Evolutionary conservation across 2,888 invertebrate genomes (phyloP).

Genomic region (Harpagoxenus sublaevis): DNA sequence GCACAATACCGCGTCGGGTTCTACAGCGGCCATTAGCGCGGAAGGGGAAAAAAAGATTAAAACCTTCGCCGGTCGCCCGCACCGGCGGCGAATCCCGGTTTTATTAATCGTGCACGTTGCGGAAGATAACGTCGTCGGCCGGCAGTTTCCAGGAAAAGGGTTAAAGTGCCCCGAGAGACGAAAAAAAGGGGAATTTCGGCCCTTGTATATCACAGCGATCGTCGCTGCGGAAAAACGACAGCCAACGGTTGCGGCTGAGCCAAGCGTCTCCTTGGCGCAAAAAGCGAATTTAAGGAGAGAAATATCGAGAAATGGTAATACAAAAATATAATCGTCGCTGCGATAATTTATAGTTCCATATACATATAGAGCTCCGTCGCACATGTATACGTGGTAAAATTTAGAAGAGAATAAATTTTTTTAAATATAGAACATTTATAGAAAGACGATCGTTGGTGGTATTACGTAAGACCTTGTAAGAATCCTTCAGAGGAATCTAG

Average conservation of each 20-base stretch:
- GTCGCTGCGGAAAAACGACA: slow-evolving; percentile 21
- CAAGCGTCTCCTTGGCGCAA: slow-evolving; percentile 2
- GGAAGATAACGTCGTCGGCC: slow-evolving; percentile 66
- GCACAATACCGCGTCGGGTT: slow-evolving; percentile 67
- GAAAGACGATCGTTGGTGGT: not conserved
- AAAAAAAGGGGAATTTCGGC: slow-evolving; percentile 30
- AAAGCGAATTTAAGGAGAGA: not conserved
- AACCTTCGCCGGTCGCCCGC: slow-evolving; percentile 63
- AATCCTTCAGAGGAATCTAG: not conserved
- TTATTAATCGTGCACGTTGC: slow-evolving; percentile 66
- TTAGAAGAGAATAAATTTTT: not conserved
- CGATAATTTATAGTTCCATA: not conserved
- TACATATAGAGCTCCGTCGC: not conserved
- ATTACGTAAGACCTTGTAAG: not conserved
- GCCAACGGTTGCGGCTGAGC: not conserved
- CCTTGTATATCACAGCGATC: slow-evolving; percentile 40
- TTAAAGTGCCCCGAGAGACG: slow-evolving; percentile 36
- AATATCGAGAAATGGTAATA: not conserved
- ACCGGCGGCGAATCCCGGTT: slow-evolving; percentile 62
- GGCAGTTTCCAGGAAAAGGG: slow-evolving; percentile 52
- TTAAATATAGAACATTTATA: not conserved
- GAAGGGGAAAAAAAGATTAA: slow-evolving; percentile 68
- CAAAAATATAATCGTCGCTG: slow-evolving; percentile 9
- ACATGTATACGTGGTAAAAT: not conserved
- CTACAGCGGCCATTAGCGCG: slow-evolving; percentile 70